Evolutionary conservation across 2,888 invertebrate genomes (phyloP), one percentile per base, ranked within the genome.

Genomic region (Steinernema scapterisci): DNA sequence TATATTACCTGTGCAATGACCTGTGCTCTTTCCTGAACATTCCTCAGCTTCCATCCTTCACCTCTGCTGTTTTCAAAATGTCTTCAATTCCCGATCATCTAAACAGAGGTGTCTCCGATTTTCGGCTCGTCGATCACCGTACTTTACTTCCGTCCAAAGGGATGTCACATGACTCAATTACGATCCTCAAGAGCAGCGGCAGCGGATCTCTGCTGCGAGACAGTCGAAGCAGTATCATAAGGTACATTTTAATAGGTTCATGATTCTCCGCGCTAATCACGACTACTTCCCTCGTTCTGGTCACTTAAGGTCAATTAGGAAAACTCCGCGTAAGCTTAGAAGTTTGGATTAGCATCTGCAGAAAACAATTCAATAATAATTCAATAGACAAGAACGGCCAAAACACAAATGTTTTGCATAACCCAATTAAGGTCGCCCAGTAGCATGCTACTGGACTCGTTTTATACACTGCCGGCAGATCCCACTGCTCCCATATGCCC

Each of bases 1-100:
- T 63, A 63, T 63, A 63, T 13, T 63, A 63, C 63, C 63, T 63
- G 63, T 63, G 63, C 63, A 25, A 63, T 63, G 63, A 63, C 63
- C 63, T 63, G 63, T 38, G 63, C 63, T 63, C 63, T 63, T 63
- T 27, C 27, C 63, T 63, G 25, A 63, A 38, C 63, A 27, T 63
- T 63, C 63, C 11, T 27, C 63, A 38, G 16, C 63, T 27, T 54
- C 54, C 54, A 54, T 19, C 13, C 54, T 16, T 3, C 54, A 25
- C 21, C 21, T 54, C 54, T 25, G 54, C 21, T 19, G 11, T 54
- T 21, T 25, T 21, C 25, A 25, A 25, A 27, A 63, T 63, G 63
- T 63, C 63, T 27, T 63, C 63, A 25, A 63, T 63, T 25, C 63
- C 63, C 9, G 63, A 63, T 38, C 63, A 38, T 16, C 63, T 63